These are phyloP conservation scores for Trichosurus vulpecula DNA, from an alignment of 2,797 vertebrate species.

Conservation along the genomic window DNA sequence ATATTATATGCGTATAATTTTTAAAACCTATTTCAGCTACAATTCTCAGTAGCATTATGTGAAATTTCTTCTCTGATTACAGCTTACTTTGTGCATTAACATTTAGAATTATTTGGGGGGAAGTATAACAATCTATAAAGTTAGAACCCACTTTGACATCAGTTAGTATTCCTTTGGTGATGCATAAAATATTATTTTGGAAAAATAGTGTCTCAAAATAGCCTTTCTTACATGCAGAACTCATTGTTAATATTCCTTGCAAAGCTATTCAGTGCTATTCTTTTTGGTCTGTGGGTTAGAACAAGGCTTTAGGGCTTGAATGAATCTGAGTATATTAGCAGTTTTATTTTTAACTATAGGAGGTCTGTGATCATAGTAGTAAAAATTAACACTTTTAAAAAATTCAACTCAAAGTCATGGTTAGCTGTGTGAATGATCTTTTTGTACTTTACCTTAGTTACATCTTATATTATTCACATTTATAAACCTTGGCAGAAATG, in stretches of 20 bases:
- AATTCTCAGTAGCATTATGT: conserved; percentile 32
- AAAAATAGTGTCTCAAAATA: background rate
- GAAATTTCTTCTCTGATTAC: background rate
- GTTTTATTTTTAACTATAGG: conserved; percentile 47
- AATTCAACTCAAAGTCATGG: background rate
- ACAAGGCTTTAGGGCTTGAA: conserved; percentile 36
- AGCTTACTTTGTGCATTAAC: background rate
- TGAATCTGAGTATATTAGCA: conserved; percentile 28
- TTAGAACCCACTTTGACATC: background rate
- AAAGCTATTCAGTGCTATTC: conserved; percentile 18
- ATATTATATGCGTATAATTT: background rate
- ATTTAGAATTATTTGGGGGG: background rate
- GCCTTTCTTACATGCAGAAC: background rate
- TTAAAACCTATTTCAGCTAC: background rate
- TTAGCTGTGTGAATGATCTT: background rate
- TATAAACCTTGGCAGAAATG: conserved; percentile 41
- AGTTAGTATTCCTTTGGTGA: background rate
- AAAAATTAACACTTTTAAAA: fast-evolving
- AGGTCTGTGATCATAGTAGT: conserved; percentile 42
- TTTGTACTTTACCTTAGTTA: background rate
- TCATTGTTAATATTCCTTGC: conserved; percentile 47
- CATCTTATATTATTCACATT: conserved; percentile 19
- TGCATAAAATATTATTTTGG: background rate
- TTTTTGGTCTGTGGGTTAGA: conserved; percentile 22
- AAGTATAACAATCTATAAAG: background rate